Base-by-base conservation (phyloP, 1,140 invertebrate genomes). In the Drosophila trapezifrons region DNA sequence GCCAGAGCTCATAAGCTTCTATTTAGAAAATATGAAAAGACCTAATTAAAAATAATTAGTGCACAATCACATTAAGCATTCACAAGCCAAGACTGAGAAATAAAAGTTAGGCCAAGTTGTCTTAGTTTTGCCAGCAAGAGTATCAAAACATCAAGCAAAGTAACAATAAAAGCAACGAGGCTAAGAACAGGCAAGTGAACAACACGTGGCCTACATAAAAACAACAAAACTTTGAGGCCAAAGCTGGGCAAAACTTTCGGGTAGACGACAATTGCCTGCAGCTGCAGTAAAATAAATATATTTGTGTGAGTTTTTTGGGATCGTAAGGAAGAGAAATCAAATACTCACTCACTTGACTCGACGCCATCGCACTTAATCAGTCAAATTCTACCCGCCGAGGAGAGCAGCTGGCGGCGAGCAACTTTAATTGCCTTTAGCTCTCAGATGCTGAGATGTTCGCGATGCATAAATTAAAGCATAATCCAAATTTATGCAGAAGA, bases 391-490 rank as follows among this genome's bases (percentile, higher is more conserved):
- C 46, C 13, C 72, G 64, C 51, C 15, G 38, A 27, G 4, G 27
- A 4, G 15, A 63, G 73, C 80, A 87, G 84, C 84, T 87, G 84
- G 63, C 69, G 63, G 64, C 80, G 45, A 69, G 54, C 49, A 51
- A 60, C 80, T 80, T 87, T 89, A 87, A 87, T 87, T 87, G 83
- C 58, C 73, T 82, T 86, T 66, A 58, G 65, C 73, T 83, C 64
- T 60, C 52, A 67, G 55, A 69, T 45, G 47, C 27, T 63, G 25
- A 67, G 27, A 38, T 51, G 46, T 20, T 66, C 58, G 49, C 32
- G 55, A 67, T 46, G 73, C 66, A 87, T 69, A 73, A 76, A 67
- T 81, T 62, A 76, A 40, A 22, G 66, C 49, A 70, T 57, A 46
- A 58, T 29, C 32, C 66, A 38, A 69, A 69, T 46, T 70, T 69